Evolutionary conservation across 2,888 invertebrate species (phyloP).

Genomic region (Minunthozetes semirufus): DNA sequence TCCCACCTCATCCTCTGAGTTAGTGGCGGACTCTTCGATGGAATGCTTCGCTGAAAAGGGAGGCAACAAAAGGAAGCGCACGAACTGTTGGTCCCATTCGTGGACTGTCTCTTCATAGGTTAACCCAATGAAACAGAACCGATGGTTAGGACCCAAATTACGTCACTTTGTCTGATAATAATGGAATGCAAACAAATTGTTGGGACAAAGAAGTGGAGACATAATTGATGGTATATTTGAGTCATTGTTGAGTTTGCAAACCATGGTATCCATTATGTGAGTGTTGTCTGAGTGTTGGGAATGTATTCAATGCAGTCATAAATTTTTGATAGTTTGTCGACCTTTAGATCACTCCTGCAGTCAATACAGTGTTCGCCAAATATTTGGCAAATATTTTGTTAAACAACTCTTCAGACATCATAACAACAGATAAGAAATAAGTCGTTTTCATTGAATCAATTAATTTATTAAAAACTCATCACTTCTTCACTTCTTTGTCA

Average conservation of each 20-base stretch:
- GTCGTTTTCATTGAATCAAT: too few species aligned
- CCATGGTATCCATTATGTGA: neutral
- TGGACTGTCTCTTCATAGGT: neutral
- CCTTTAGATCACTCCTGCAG: neutral
- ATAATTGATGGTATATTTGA: neutral
- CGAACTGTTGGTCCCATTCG: neutral
- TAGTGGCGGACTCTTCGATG: neutral
- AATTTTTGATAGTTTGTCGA: conserved; percentile 19
- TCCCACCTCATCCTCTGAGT: neutral
- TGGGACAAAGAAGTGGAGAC: neutral
- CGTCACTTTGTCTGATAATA: neutral
- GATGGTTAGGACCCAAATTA: neutral
- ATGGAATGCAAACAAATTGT: neutral
- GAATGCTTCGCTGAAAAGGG: conserved; percentile 3
- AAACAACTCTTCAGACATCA: too few species aligned
- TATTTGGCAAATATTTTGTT: too few species aligned
- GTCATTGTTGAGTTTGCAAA: neutral
- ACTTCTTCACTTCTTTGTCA: neutral
- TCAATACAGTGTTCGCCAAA: too few species aligned
- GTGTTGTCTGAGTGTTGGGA: neutral
- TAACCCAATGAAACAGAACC: neutral
- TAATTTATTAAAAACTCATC: too few species aligned
- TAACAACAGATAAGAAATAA: too few species aligned
- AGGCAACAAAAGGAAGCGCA: neutral
- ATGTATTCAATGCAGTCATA: neutral